Evolutionary conservation across 2,113 vertebrate species (phyloP), one percentile per base, ranked within the genome.

Genomic region (Notothenia rossii): DNA sequence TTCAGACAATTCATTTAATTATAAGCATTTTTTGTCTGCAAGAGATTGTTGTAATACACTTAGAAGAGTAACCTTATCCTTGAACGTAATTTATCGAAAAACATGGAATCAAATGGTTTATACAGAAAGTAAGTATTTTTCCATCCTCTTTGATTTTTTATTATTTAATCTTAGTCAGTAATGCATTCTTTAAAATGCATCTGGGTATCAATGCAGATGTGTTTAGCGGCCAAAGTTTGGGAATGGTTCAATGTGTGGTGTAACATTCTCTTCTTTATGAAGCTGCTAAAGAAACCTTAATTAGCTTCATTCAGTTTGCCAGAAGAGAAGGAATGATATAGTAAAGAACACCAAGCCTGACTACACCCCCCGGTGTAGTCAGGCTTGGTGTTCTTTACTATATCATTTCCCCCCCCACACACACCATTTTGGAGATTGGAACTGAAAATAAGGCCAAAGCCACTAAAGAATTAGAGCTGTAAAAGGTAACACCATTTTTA

Each of bases 401-500:
- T 22, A 22, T 22, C 22, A 22, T 22, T 22, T 22, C 22, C 2
- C 25, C 2, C 25, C 25, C 25, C 25, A 22, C 22, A 22, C 25
- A 25, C 25, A 25, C 7, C 13, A 15, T 59, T 49, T n/a, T 46
- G 13, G 10, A 71, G n/a, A 73, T 12, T 79, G 11, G 75, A 8
- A 20, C 18, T 55, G 9, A 55, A 36, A 64, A 65, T 60, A 7
- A 45, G 20, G 49, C 36, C 53, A 58, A 72, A 79, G 25, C 2
- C 43, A 64, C 73, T 18, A 13, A 10, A 17, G 36, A 46, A 64
- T 2, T 25, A 76, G 56, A 64, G 25, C 54, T 59, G 51, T 64
- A 50, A 68, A 82, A 74, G 51, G 46, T 50, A 67, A 29, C 45
- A 66, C 25, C 72, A 75, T 49, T 69, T 54, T 40, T 59, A 72